Percentiles rank a stretch among this genome's conserved stretches.
These are phyloP conservation scores for Kradibia gibbosae DNA, from an alignment of 1,140 invertebrate species.

Conservation along the genomic window DNA sequence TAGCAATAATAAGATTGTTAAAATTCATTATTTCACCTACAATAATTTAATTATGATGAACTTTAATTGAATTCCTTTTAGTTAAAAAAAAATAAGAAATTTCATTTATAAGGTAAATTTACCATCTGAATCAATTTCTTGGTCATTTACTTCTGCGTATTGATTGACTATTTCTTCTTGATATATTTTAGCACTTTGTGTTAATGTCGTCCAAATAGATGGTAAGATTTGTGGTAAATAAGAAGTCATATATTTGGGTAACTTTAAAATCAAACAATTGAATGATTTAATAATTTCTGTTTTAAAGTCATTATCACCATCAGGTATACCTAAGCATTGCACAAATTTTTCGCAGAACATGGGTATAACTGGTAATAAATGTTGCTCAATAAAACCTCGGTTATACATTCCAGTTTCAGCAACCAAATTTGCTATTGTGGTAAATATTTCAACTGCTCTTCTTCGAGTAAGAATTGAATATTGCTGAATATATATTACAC, in stretches of 20 bases:
- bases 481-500: constrained; percentile 72
- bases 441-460: constrained; percentile 81
- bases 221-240: constrained; percentile 80
- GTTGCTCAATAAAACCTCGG: constrained; percentile 74
- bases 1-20: constrained; percentile 82
- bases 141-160: constrained; percentile 68
- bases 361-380: constrained; percentile 79
- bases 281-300: constrained; percentile 83
- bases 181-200: constrained; percentile 79
- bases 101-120: constrained; percentile 47
- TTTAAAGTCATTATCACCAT: constrained; percentile 81
- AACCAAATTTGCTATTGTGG: constrained; percentile 76
- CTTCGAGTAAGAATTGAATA: constrained; percentile 76
- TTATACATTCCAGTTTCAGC: constrained; percentile 75
- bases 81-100: background rate
- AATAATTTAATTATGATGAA: constrained; percentile 57
- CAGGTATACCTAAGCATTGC: constrained; percentile 75
- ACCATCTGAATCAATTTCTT: constrained; percentile 75
- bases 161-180: constrained; percentile 77
- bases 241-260: constrained; percentile 78
- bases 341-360: constrained; percentile 83
- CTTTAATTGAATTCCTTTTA: constrained; percentile 24
- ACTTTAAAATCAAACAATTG: constrained; percentile 77
- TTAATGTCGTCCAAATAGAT: constrained; percentile 82
- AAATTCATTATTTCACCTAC: constrained; percentile 82